These are phyloP conservation scores for Nycticebus coucang DNA, from an alignment of 2,113 vertebrate species.

Conservation along the genomic window DNA sequence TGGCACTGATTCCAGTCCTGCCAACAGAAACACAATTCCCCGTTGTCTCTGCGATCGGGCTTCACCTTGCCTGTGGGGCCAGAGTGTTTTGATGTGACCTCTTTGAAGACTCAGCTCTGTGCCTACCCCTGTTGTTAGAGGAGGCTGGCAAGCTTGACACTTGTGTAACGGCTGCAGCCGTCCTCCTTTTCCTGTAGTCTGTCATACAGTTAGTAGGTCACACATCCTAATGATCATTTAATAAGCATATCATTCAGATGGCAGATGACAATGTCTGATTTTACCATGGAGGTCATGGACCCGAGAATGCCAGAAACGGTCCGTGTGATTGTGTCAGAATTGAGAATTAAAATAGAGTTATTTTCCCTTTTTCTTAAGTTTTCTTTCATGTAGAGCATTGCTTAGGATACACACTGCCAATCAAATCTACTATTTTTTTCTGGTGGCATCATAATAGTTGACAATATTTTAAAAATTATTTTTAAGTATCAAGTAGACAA, in stretches of 20 bases:
- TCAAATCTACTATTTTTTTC: neutral
- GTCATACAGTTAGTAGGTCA: constrained; percentile 30
- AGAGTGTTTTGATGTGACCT: neutral
- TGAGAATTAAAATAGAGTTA: neutral
- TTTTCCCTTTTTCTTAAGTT: constrained; percentile 8
- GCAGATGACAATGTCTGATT: constrained; percentile 45
- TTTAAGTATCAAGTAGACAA: neutral
- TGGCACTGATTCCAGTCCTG: neutral
- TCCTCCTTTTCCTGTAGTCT: neutral
- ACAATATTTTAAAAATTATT: neutral
- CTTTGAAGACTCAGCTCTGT: neutral
- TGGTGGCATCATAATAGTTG: neutral
- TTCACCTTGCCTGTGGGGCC: constrained; percentile 49
- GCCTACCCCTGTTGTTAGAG: neutral
- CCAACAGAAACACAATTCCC: constrained; percentile 28
- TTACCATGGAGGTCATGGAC: neutral
- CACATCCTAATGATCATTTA: constrained; percentile 51
- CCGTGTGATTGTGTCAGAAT: neutral
- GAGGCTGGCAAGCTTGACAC: neutral
- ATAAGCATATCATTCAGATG: constrained; percentile 5
- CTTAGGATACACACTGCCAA: neutral
- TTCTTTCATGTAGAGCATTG: neutral
- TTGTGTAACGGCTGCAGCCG: rapidly evolving
- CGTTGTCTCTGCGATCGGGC: neutral
- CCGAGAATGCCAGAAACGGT: neutral